Evolutionary conservation across 2,797 vertebrate species (phyloP).

Genomic region (Siniperca undulata): DNA sequence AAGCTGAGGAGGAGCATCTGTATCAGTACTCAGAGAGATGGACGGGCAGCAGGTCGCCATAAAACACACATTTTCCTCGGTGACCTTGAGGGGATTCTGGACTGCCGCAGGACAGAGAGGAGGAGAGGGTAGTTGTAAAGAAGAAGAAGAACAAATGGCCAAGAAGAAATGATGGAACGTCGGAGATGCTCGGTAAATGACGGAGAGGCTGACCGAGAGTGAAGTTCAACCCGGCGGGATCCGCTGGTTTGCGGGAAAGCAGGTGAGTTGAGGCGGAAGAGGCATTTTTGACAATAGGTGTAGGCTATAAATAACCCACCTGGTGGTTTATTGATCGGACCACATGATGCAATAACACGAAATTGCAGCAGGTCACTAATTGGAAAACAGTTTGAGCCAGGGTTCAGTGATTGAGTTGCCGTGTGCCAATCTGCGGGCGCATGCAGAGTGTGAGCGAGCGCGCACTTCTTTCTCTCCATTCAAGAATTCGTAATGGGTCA

Average conservation of each 20-base stretch:
- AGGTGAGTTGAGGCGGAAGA: constrained; percentile 61
- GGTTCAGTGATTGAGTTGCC: constrained; percentile 14
- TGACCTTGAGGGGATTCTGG: constrained; percentile 55
- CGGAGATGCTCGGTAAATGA: constrained; percentile 62
- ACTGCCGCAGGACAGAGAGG: constrained; percentile 43
- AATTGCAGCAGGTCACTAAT: constrained; percentile 12
- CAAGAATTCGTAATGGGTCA: constrained; percentile 57
- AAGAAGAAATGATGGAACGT: constrained; percentile 63
- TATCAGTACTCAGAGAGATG: constrained; percentile 57
- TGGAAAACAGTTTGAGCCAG: background rate
- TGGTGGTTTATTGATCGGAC: background rate
- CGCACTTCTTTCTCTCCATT: constrained; percentile 63
- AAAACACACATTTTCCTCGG: constrained; percentile 34
- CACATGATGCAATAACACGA: background rate
- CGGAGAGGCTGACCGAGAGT: constrained; percentile 48
- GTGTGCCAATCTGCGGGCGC: constrained; percentile 34
- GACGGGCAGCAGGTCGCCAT: constrained; percentile 56
- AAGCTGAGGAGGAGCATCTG: constrained; percentile 61
- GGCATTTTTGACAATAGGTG: background rate
- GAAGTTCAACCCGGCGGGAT: constrained; percentile 55
- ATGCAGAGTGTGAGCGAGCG: constrained; percentile 23
- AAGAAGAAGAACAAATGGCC: constrained; percentile 46
- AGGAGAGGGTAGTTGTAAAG: background rate
- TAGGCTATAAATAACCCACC: background rate
- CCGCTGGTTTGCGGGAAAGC: constrained; percentile 45